Evolutionary conservation across 2,797 vertebrate genomes (phyloP), one percentile per base, ranked within the genome.

Genomic region (Alauda arvensis): DNA sequence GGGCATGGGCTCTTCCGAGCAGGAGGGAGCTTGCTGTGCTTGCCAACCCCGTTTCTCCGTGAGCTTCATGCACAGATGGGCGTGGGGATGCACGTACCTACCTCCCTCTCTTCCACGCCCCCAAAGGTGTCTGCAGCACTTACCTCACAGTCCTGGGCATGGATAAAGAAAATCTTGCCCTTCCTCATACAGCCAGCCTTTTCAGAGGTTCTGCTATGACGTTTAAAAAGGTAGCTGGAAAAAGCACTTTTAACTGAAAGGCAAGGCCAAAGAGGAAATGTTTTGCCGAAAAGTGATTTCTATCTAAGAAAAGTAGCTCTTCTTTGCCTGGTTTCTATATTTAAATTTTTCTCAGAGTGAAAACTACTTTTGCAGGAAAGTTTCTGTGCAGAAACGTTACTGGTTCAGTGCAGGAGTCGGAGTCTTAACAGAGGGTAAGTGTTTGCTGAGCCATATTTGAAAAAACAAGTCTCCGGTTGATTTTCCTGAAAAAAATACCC

Each of bases 31-130:
- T 81, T 62, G 28, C 45, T 42, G 12, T 77, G 14, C 39, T 48
- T 74, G 49, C 74, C 34, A 77, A 29, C 46, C 39, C 33, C 37
- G 0, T 52, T 85, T 56, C n/a, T 85, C 37, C 25, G 17, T 37
- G 18, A 42, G 28, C 57, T 87, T 61, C 57, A 23, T 1, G 3
- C 14, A 26, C 4, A 45, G 26, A 6, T 33, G 66, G 5, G 14
- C 3, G 3, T 40, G 52, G 42, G 14, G 18, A 34, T n/a, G 70
- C 19, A 28, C 16, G 7, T 4, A 1, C 68, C 26, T 7, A 33
- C 33, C 18, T 71, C n/a, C n/a, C 14, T 29, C 29, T 49, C 42
- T 29, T 37, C 45, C n/a, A 3, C 1, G 0, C 3, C 19, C 15
- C 18, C 16, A 33, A 53, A 53, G 7, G 12, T 12, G 4, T 45